Base-by-base conservation (phyloP, 1,140 invertebrate species). In the Tetramorium alpestre region DNA sequence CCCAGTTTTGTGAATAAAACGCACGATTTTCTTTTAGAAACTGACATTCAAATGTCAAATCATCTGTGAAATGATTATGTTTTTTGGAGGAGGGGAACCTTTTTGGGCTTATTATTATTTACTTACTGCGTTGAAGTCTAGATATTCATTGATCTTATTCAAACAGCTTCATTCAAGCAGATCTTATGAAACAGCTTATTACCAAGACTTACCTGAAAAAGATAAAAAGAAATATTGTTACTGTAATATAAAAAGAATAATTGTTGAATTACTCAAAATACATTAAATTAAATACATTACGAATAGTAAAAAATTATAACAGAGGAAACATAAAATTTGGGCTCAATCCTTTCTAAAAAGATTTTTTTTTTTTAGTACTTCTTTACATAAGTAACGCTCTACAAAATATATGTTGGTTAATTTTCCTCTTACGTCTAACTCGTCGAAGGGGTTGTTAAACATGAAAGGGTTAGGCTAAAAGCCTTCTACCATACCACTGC, bases 161-260 rank as follows among this genome's bases (percentile, higher is more conserved):
- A 54, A 69, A 44, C 28, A 25, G 22, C 56, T 49, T n/a, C n/a
- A n/a, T n/a, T n/a, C n/a, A n/a, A n/a, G n/a, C n/a, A n/a, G n/a
- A n/a, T n/a, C n/a, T n/a, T n/a, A n/a, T n/a, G n/a, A n/a, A n/a
- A n/a, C n/a, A n/a, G n/a, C n/a, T n/a, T n/a, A n/a, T n/a, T n/a
- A n/a, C 7, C 33, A 62, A 13, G n/a, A 22, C 85, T 90, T 85
- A 90, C 89, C 89, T 90, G 88, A 25, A 90, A 90, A 76, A 85
- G 1, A 85, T 49, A 64, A 56, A 33, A 33, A 33, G 28, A 56
- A 67, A 78, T 54, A 62, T 64, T 25, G n/a, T 76, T 76, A 76
- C 7, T n/a, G n/a, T n/a, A n/a, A n/a, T n/a, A n/a, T n/a, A n/a
- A n/a, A n/a, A n/a, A n/a, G n/a, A n/a, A n/a, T n/a, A 62, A 41